phyloP scores from a whole-genome alignment of 2,888 invertebrate species.

The Asteroscopus sphinx region DNA sequence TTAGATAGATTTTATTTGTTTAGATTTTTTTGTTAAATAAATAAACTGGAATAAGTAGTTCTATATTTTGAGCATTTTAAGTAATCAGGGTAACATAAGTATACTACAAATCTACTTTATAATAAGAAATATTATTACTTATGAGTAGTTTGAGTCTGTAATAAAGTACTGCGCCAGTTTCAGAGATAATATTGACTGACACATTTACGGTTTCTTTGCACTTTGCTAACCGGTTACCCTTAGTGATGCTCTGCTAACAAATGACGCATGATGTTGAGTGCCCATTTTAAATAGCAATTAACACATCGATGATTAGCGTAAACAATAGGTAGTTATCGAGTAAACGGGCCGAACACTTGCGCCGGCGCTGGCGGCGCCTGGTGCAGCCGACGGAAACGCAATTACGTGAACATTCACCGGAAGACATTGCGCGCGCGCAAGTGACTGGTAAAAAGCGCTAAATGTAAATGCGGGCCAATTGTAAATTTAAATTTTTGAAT shows the following conservation, averaged over 20 bases:
- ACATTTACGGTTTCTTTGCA: constrained; percentile 39
- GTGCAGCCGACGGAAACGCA: constrained; percentile 59
- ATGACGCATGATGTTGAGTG: constrained; percentile 41
- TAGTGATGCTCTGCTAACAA: constrained; percentile 29
- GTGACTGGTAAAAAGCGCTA: constrained; percentile 49
- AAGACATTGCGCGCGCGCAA: constrained; percentile 56
- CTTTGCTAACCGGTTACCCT: constrained; percentile 26
- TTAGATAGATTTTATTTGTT: too few species aligned
- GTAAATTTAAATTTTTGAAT: constrained; percentile 46
- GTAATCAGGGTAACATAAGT: constrained; percentile 1
- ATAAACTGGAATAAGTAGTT: too few species aligned
- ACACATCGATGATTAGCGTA: constrained; percentile 58
- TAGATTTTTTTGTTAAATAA: too few species aligned
- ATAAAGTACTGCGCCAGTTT: constrained; percentile 8
- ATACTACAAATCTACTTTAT: background rate
- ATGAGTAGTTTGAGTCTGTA: background rate
- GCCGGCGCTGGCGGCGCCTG: constrained; percentile 50
- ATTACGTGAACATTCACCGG: constrained; percentile 66
- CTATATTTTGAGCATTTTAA: constrained; percentile 1
- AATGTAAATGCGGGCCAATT: constrained; percentile 50
- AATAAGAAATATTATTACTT: constrained; percentile 4
- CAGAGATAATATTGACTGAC: constrained; percentile 31
- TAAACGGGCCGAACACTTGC: constrained; percentile 55
- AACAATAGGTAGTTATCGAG: constrained; percentile 60
- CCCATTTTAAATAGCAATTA: constrained; percentile 54